phyloP scores from a whole-genome alignment of 1,140 invertebrate genomes.

The Ganaspis sp. region DNA sequence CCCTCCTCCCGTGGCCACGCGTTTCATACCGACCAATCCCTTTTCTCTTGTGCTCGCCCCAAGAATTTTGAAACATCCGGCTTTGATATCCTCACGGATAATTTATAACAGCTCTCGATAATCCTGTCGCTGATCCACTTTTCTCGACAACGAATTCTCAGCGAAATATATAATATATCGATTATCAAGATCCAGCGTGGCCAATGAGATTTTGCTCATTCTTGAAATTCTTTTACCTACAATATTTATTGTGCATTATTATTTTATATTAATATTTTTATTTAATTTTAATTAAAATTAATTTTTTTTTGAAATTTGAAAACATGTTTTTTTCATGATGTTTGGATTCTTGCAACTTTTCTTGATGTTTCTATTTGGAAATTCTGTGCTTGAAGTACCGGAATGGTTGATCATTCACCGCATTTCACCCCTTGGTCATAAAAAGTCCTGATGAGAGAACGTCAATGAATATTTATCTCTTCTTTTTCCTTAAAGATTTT shows the following conservation, averaged over 20 bases:
- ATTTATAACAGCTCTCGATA: conserved; percentile 32
- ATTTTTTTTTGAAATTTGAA: too few species aligned
- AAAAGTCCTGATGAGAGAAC: conserved; percentile 71
- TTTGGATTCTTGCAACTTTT: too few species aligned
- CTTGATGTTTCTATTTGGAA: conserved; percentile 24
- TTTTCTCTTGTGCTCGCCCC: conserved; percentile 34
- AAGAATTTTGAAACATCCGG: conserved; percentile 43
- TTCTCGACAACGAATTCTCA: conserved; percentile 16
- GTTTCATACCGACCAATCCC: conserved; percentile 42
- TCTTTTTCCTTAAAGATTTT: conserved; percentile 50
- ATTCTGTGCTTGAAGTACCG: background rate
- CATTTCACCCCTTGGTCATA: conserved; percentile 57
- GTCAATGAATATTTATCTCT: conserved; percentile 75
- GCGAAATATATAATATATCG: conserved; percentile 18
- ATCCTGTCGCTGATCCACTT: conserved; percentile 28
- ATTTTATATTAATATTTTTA: too few species aligned
- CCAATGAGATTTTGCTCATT: conserved; percentile 22
- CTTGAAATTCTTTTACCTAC: conserved; percentile 39
- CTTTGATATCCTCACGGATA: conserved; percentile 31
- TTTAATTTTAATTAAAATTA: too few species aligned
- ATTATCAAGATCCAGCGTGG: background rate
- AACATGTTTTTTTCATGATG: too few species aligned
- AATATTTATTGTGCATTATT: background rate
- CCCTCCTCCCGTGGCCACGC: conserved; percentile 30
- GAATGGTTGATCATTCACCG: conserved; percentile 10